These are phyloP conservation scores for Brachyhypopomus occidentalis DNA, from an alignment of 2,113 vertebrate genomes.

Conservation along the genomic window DNA sequence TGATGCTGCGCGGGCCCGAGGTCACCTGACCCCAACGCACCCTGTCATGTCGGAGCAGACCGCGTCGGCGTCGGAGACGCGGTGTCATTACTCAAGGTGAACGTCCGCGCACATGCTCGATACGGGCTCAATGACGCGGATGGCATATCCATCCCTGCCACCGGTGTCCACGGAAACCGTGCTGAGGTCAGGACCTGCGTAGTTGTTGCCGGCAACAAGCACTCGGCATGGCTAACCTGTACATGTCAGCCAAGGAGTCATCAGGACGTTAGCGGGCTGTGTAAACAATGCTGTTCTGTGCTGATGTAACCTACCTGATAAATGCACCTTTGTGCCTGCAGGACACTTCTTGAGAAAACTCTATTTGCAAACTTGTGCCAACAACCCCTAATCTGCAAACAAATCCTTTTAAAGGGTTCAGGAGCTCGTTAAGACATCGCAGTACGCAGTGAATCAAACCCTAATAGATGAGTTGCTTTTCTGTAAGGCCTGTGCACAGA, in stretches of 20 bases:
- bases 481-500: no score
- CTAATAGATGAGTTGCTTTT: no score
- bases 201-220: neutral
- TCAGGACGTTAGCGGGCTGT: neutral
- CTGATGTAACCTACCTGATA: no score
- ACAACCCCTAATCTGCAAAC: neutral
- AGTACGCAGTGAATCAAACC: no score
- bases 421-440: no score
- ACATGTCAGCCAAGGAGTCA: neutral
- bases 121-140: slow-evolving; percentile 31
- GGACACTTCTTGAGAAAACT: neutral
- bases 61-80: slow-evolving; percentile 32
- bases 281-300: neutral
- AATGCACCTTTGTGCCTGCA: neutral
- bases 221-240: neutral
- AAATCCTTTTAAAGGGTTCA: neutral
- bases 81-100: slow-evolving; percentile 60
- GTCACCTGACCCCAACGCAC: slow-evolving; percentile 49
- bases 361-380: neutral
- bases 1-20: slow-evolving; percentile 28
- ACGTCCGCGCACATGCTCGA: slow-evolving; percentile 38
- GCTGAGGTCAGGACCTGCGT: neutral
- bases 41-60: slow-evolving; percentile 47
- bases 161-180: neutral
- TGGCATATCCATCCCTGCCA: neutral